Evolutionary conservation across 2,888 invertebrate species (phyloP).

Genomic region (Ophion obscuratus): DNA sequence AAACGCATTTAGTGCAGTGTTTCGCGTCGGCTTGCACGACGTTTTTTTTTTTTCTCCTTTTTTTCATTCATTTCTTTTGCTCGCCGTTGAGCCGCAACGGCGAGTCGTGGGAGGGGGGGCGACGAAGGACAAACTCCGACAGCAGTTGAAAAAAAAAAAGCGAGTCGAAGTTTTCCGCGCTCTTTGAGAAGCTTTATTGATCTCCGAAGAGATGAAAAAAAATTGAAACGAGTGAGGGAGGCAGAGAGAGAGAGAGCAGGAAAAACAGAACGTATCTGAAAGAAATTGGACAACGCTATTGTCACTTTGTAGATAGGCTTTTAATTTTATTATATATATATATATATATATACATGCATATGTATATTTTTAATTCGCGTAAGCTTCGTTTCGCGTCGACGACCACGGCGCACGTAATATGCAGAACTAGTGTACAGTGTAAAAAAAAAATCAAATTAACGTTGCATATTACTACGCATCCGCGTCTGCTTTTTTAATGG

Average conservation of each 20-base stretch:
- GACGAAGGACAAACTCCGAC: constrained; percentile 67
- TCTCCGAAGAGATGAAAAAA: constrained; percentile 22
- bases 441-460: constrained; percentile 68
- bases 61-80: no score
- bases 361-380: constrained; percentile 32
- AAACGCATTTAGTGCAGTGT: constrained; percentile 50
- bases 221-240: not conserved
- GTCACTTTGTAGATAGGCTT: constrained; percentile 50
- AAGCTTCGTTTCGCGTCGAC: constrained; percentile 48
- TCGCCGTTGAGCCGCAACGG: no score
- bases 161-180: constrained; percentile 75
- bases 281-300: constrained; percentile 39
- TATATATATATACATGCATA: not conserved
- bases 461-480: constrained; percentile 72
- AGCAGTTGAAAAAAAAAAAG: constrained; percentile 76
- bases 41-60: not conserved
- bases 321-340: constrained; percentile 38
- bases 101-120: no score
- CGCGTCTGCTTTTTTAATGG: constrained; percentile 70
- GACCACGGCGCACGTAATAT: constrained; percentile 53
- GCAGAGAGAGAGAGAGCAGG: no score
- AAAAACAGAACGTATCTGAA: not conserved
- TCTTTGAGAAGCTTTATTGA: constrained; percentile 32
- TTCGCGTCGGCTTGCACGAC: constrained; percentile 30
- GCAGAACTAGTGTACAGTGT: constrained; percentile 78